phyloP scores from a whole-genome alignment of 2,797 vertebrate genomes.

The Sebastes miniatus region DNA sequence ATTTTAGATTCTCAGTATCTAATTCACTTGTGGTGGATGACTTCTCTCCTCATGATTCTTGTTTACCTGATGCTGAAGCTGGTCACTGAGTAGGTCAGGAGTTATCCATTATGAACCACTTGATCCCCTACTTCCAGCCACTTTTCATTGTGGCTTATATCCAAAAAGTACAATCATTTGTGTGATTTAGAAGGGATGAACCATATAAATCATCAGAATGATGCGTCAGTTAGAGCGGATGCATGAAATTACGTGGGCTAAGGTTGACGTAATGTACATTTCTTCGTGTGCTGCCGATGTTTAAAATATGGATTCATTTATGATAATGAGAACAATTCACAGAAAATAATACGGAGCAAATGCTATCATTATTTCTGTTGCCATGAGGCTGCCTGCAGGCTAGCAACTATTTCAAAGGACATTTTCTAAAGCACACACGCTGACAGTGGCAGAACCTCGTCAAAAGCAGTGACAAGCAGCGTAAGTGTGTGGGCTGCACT shows the following conservation, averaged over 20 bases:
- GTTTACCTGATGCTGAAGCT: neutral
- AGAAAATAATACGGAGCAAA: neutral
- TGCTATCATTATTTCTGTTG: neutral
- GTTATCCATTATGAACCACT: neutral
- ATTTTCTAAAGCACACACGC: neutral
- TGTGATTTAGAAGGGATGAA: neutral
- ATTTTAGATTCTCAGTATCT: neutral
- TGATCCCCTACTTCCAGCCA: neutral
- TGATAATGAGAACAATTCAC: neutral
- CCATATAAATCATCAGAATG: neutral
- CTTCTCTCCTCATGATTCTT: neutral
- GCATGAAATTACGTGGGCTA: neutral
- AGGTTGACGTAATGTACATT: neutral
- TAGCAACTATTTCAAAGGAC: neutral
- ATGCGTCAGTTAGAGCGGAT: neutral
- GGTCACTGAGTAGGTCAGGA: neutral
- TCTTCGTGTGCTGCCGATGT: neutral
- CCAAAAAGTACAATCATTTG: neutral
- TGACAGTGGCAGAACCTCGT: constrained; percentile 5
- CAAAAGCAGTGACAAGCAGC: constrained; percentile 14
- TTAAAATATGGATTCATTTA: neutral
- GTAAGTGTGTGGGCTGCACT: constrained; percentile 43
- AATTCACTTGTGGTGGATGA: neutral
- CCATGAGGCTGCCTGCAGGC: neutral
- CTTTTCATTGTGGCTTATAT: neutral